A percentile compares a stretch with the other conserved stretches of the same genome.
Conservation (phyloP, 1,140 invertebrate genomes). For the Tetragnatha versicolor region DNA sequence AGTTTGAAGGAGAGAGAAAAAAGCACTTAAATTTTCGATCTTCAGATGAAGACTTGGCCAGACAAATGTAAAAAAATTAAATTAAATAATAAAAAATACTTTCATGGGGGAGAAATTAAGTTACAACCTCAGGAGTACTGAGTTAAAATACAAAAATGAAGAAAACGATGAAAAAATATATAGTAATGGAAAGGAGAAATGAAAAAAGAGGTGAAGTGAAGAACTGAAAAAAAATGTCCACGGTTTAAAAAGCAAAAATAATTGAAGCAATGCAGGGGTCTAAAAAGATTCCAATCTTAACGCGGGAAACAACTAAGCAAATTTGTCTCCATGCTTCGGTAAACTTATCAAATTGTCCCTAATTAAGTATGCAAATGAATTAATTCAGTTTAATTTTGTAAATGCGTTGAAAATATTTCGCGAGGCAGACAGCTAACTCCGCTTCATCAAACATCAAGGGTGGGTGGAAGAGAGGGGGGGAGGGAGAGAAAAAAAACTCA, state of each 20-base stretch:
- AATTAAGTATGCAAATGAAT: constrained; percentile 57
- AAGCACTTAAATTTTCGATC: constrained; percentile 46
- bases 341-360: constrained; percentile 56
- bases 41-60: constrained; percentile 15
- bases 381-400: constrained; percentile 57
- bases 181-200: constrained; percentile 34
- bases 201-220: constrained; percentile 35
- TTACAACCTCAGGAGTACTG: constrained; percentile 48
- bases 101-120: constrained; percentile 51
- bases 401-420: constrained; percentile 56
- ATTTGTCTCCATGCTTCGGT: constrained; percentile 54
- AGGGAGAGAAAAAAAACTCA: constrained; percentile 1
- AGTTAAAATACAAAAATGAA: constrained; percentile 49
- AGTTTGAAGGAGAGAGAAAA: constrained; percentile 17
- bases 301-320: constrained; percentile 52
- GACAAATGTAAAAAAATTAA: constrained; percentile 46
- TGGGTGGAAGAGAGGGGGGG: not conserved
- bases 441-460: constrained; percentile 54
- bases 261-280: constrained; percentile 45
- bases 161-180: constrained; percentile 40
- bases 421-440: constrained; percentile 35
- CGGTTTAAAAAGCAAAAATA: constrained; percentile 54
- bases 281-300: constrained; percentile 52
- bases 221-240: constrained; percentile 21
- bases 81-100: constrained; percentile 36